Base-by-base conservation (phyloP, 2,888 invertebrate species). In the Patella caerulea region DNA sequence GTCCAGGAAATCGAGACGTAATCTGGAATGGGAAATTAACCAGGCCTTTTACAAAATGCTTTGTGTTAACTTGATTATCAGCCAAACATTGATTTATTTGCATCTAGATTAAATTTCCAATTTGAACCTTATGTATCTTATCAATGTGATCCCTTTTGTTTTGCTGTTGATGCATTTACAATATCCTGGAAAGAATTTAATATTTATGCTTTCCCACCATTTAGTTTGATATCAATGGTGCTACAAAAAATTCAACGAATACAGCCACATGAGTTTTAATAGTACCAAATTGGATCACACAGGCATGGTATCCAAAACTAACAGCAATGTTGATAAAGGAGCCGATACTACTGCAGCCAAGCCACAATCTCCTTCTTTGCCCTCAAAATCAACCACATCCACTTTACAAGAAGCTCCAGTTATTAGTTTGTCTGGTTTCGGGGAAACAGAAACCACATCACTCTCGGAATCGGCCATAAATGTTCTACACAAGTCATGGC, bases 41-140 rank as follows among this genome's bases (percentile, higher is more conserved):
- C 15, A 52, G 15, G 24, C 15, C 14, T 76, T 11, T 45, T 76
- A 19, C 45, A 34, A 24, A 19, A 70, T 4, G 59, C 76, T 7
- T 17, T 76, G 9, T 17, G 5, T 14, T n/a, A 5, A 12, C 65
- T 72, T 19, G 15, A 24, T 17, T 15, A 29, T n/a, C 11, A 14
- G 11, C 75, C 75, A 52, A 52, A 72, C 3, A 78, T 79, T 71
- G 81, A 81, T 65, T 15, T 81, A 17, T 79, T 81, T 76, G 81
- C 81, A 34, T 78, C 79, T 19, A 77, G 77, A n/a, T 24, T 75
- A 17, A 81, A 81, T 59, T 59, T 15, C 34, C 79, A 81, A 54
- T 70, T 65, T 9, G 34, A 72, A 69, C 24, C 24, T 34, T 78
- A 76, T 70, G 71, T 78, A 7, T 78, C 78, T 34, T 78, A 71